These are phyloP conservation scores for Felis chaus DNA, from an alignment of 2,113 vertebrate species.

Conservation along the genomic window DNA sequence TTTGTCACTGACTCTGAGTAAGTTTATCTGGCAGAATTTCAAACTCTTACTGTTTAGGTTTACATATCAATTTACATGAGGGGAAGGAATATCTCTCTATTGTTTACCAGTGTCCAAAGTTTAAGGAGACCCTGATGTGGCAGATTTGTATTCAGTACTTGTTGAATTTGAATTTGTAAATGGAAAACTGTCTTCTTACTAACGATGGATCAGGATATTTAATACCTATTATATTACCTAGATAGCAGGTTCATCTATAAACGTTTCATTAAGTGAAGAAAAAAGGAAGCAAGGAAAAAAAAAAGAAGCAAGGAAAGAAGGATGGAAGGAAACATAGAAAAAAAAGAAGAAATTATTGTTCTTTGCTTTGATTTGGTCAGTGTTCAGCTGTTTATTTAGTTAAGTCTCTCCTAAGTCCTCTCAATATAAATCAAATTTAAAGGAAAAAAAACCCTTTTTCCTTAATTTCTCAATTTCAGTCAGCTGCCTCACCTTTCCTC, in stretches of 20 bases:
- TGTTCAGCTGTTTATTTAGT: neutral
- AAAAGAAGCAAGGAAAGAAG: too few relatives aligned
- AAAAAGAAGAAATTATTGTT: neutral
- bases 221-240: neutral
- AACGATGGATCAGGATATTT: neutral
- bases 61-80: neutral
- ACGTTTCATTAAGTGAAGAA: neutral
- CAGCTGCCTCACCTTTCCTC: neutral
- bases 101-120: neutral
- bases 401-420: neutral
- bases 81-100: neutral
- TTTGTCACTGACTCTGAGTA: neutral
- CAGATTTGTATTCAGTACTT: neutral
- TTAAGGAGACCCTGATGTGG: neutral
- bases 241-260: neutral
- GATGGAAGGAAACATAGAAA: neutral
- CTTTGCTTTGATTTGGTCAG: neutral
- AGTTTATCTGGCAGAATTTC: neutral
- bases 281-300: neutral
- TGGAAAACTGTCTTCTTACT: neutral
- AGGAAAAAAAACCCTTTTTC: neutral
- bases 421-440: neutral
- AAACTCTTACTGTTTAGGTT: neutral
- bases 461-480: neutral
- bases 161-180: neutral